Evolutionary conservation across 2,113 vertebrate genomes (phyloP).

Genomic region (Tachysurus fulvidraco): DNA sequence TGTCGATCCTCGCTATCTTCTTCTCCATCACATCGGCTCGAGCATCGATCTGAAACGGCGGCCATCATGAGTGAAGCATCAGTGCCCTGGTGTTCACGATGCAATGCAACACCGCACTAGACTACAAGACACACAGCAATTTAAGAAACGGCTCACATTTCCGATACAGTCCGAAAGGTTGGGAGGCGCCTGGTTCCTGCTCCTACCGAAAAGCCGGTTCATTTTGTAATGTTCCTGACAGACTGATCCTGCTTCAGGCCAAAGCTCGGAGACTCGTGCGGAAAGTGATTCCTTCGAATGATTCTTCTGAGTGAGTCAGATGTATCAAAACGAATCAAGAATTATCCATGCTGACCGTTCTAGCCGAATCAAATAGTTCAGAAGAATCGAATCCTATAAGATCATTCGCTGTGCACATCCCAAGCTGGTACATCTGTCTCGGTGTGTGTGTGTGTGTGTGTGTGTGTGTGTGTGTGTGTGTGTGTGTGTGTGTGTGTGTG

Average conservation of each 20-base stretch:
- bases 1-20: slow-evolving; percentile 90
- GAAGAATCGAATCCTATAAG: not conserved
- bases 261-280: not conserved
- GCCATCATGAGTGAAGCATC: slow-evolving; percentile 20
- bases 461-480: too few species aligned
- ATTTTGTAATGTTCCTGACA: slow-evolving; percentile 64
- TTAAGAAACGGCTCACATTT: slow-evolving; percentile 75
- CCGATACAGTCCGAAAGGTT: slow-evolving; percentile 94
- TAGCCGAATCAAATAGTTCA: not conserved
- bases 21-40: slow-evolving; percentile 94
- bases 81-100: not conserved
- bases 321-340: not conserved
- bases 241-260: not conserved
- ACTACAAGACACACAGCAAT: slow-evolving; percentile 45
- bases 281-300: not conserved
- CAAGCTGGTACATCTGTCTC: not conserved
- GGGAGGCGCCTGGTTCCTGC: slow-evolving; percentile 86
- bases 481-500: too few species aligned
- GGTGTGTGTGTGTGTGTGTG: not conserved
- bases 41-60: slow-evolving; percentile 82
- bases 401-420: not conserved
- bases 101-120: not conserved
- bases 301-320: not conserved
- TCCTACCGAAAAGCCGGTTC: slow-evolving; percentile 92
- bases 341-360: not conserved